Base-by-base conservation (phyloP, 2,888 invertebrate genomes). In the Seira musarum region DNA sequence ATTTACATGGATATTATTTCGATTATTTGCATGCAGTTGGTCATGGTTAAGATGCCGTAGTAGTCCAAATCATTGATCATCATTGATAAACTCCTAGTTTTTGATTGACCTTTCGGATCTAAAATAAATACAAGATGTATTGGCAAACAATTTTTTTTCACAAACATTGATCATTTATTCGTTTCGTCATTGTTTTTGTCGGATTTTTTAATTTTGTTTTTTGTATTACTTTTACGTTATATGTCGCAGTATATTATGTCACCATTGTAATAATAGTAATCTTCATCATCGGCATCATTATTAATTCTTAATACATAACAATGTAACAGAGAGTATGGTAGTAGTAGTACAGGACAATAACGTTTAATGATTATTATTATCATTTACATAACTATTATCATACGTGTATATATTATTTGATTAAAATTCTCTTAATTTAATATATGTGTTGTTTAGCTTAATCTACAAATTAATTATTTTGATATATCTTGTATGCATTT, bases 91-190 rank as follows among this genome's bases (percentile, higher is more conserved):
- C n/a, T n/a, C n/a, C n/a, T n/a, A n/a, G n/a, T n/a, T n/a, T n/a
- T n/a, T n/a, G n/a, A n/a, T n/a, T n/a, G n/a, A n/a, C n/a, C n/a
- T n/a, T n/a, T n/a, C n/a, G n/a, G n/a, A n/a, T n/a, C n/a, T n/a
- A n/a, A n/a, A n/a, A n/a, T n/a, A n/a, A n/a, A n/a, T n/a, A n/a
- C n/a, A n/a, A n/a, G n/a, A n/a, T n/a, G n/a, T n/a, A n/a, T n/a
- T n/a, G n/a, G n/a, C n/a, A n/a, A n/a, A n/a, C n/a, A n/a, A n/a
- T n/a, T 30, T 30, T 30, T 71, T 21, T 60, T 24, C 71, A 71
- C 71, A 71, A 71, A 71, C 71, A 71, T 72, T 72, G 64, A 53
- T 72, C 72, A 72, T 72, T 72, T 72, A 72, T 72, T 72, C 72
- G 72, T 72, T 72, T 65, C 72, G 63, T 64, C 15, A 64, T 49